Base-by-base conservation (phyloP, 2,888 invertebrate genomes). In the Perizoma flavofasciatum region DNA sequence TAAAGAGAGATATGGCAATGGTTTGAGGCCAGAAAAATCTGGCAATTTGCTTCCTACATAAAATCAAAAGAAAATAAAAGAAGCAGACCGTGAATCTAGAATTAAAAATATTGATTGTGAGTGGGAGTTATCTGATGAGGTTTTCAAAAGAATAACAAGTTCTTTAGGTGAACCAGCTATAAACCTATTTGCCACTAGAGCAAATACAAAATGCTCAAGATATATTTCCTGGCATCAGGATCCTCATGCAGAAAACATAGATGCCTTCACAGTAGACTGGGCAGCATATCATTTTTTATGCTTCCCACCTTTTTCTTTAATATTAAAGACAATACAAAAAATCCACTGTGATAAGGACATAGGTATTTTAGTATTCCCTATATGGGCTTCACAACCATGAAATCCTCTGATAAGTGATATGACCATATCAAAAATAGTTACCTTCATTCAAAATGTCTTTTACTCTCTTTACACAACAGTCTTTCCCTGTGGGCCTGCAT, bases 21-120 rank as follows among this genome's bases (percentile, higher is more conserved):
- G 65, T 68, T 8, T 32, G 59, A 40, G 22, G 22, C 22, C n/a
- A n/a, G n/a, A n/a, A 61, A 56, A 9, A 40, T 67, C 4, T 51
- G 48, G 47, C 34, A 68, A 5, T 60, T 55, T 56, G 68, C 65
- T 5, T 63, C 62, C 4, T 69, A 69, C 43, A 68, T 70, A n/a
- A 60, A 60, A 10, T 61, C 64, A 4, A 34, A n/a, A n/a, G 67
- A 70, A 8, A 70, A 67, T 56, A 22, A 40, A 8, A 10, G 50
- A 55, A 7, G 65, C 67, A 6, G 66, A 66, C 40, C n/a, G 11
- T 4, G 63, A 67, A 47, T 67, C 66, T n/a, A 10, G 66, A 8
- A 39, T 40, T 4, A 41, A 6, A 7, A 52, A 48, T 33, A 22
- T 43, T 8, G 63, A 65, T 33, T 60, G 40, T 34, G 61, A 62